Conservation (phyloP, 2,797 vertebrate species). For the Tachyglossus aculeatus region DNA sequence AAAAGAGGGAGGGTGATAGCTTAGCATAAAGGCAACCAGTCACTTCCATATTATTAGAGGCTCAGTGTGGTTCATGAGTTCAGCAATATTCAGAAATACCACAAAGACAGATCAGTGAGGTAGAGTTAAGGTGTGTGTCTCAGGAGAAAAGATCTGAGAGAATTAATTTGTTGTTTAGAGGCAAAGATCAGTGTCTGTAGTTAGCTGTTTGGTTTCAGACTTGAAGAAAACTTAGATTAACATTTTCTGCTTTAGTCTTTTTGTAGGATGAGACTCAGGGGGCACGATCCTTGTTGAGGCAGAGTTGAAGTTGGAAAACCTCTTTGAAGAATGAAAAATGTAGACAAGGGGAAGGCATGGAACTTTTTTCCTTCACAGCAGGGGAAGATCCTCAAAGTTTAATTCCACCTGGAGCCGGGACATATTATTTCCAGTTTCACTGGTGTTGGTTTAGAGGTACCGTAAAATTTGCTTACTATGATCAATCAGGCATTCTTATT, state of each 20-base stretch:
- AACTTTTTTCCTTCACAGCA: neutral
- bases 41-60: conserved; percentile 4
- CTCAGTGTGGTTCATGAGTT: conserved; percentile 8
- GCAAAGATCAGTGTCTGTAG: conserved; percentile 29
- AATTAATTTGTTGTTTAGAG: conserved; percentile 53
- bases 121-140: neutral
- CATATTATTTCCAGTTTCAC: neutral
- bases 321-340: conserved; percentile 12
- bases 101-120: conserved; percentile 22
- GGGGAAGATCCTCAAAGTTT: neutral
- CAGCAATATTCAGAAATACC: conserved; percentile 22
- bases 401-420: neutral
- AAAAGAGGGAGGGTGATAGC: conserved; percentile 25
- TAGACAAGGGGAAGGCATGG: conserved; percentile 12
- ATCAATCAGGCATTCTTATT: neutral
- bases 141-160: conserved; percentile 41
- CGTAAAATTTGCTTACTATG: neutral
- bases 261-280: conserved; percentile 2
- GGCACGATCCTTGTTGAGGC: too few species aligned
- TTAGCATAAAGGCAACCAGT: conserved; percentile 12
- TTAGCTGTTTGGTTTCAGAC: conserved; percentile 36
- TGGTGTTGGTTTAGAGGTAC: neutral
- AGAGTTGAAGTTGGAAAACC: neutral
- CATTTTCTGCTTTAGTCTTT: conserved; percentile 12
- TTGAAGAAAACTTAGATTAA: conserved; percentile 27